Conservation (phyloP, 2,888 invertebrate genomes). For the Apamea crenata region DNA sequence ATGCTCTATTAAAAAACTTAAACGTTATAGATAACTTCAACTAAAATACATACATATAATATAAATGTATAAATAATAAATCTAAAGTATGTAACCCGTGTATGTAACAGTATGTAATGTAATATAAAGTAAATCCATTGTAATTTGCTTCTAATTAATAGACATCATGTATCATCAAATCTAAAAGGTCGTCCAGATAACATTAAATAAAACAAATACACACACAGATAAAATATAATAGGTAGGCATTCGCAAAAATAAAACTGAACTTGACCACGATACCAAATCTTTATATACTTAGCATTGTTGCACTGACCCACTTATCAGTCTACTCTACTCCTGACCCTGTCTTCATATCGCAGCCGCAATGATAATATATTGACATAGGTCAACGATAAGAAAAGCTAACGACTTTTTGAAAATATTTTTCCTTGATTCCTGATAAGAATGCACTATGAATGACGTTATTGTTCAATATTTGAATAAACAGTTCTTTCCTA, state of each 20-base stretch:
- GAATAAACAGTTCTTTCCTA: conserved; percentile 33
- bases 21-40: background rate
- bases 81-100: background rate
- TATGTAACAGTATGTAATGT: background rate
- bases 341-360: conserved; percentile 84
- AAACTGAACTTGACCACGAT: conserved; percentile 87
- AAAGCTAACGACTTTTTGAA: conserved; percentile 86
- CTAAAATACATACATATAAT: background rate
- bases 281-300: conserved; percentile 75
- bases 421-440: conserved; percentile 80
- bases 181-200: conserved; percentile 17
- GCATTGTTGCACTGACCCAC: conserved; percentile 83
- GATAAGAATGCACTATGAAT: conserved; percentile 77
- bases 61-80: background rate
- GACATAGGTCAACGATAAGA: conserved; percentile 82
- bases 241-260: background rate
- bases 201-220: background rate
- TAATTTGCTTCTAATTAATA: background rate
- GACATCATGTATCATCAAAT: background rate
- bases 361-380: conserved; percentile 75
- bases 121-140: background rate
- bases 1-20: background rate
- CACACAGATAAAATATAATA: background rate
- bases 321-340: conserved; percentile 81
- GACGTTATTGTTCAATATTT: conserved; percentile 63